Base-by-base conservation (phyloP, 1,140 invertebrate species). In the Drosophila leontia region DNA sequence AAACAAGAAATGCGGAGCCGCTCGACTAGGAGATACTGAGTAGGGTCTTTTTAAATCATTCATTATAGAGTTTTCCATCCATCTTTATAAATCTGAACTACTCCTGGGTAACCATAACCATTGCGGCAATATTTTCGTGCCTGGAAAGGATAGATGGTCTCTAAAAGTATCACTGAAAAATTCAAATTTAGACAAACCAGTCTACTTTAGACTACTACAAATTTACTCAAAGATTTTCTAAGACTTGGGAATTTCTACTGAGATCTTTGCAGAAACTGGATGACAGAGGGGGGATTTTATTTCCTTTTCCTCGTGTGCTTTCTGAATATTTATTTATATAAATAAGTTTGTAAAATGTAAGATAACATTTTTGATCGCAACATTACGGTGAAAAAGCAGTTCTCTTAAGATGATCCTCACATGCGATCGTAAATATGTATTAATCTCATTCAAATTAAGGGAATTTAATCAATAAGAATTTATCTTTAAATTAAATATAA, bases 1-100 rank as follows among this genome's bases (percentile, higher is more conserved):
- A 53, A 65, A 55, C n/a, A 55, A 17, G n/a, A 29, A n/a, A n/a
- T 15, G 5, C 5, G 2, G 11, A 19, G 15, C 3, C 15, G 6
- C 19, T 60, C 29, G 39, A 62, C 63, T 29, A 35, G 3, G 5
- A 13, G 15, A 19, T 45, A 65, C 62, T 7, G 19, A 17, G 39
- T 23, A 61, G 7, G 26, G 7, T 13, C 8, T 9, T 8, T 13
- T 11, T 3, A 11, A 17, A 7, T 19, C 9, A 32, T 17, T 7
- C 3, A 42, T 17, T 9, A 8, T 15, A 17, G 26, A 3, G 12
- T 7, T 13, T 23, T 7, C 6, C 5, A 2, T 19, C 2, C 17
- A 17, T 50, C 29, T n/a, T 17, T 17, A 2, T 0, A 34, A 17
- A 51, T 17, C 29, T 32, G 8, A n/a, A 7, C 15, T 17, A 7